phyloP scores from a whole-genome alignment of 2,113 vertebrate genomes.

The Misgurnus anguillicaudatus region DNA sequence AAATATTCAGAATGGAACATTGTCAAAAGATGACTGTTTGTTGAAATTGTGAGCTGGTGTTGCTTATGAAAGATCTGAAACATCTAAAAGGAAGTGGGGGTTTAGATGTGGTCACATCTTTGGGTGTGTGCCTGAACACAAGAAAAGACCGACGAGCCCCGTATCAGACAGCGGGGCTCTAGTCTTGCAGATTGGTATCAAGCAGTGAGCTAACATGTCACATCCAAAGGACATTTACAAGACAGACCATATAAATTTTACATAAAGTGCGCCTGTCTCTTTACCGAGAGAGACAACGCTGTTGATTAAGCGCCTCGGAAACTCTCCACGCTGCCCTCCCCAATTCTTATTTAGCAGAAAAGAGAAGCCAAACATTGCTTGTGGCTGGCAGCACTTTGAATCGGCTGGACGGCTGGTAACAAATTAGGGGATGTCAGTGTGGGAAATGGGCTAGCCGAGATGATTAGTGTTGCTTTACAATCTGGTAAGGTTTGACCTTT shows the following conservation, averaged over 20 bases:
- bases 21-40: slow-evolving; percentile 1
- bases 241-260: slow-evolving; percentile 47
- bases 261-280: slow-evolving; percentile 46
- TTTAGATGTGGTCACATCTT: neutral
- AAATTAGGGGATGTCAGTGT: slow-evolving; percentile 60
- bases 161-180: slow-evolving; percentile 15
- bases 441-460: slow-evolving; percentile 65
- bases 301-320: slow-evolving; percentile 40
- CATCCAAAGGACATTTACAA: slow-evolving; percentile 49
- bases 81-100: slow-evolving; percentile 27
- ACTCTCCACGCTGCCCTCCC: neutral
- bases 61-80: slow-evolving; percentile 14
- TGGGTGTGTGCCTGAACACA: neutral
- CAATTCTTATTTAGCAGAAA: slow-evolving; percentile 49
- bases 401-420: slow-evolving; percentile 50
- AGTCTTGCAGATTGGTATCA: slow-evolving; percentile 42
- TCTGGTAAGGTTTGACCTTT: slow-evolving; percentile 72
- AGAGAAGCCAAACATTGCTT: slow-evolving; percentile 51
- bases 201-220: slow-evolving; percentile 22
- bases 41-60: neutral
- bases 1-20: neutral
- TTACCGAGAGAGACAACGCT: slow-evolving; percentile 26
- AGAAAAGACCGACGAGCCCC: neutral
- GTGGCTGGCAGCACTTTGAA: slow-evolving; percentile 50
- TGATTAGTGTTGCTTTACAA: slow-evolving; percentile 69